Base-by-base conservation (phyloP, 1,140 invertebrate species). In the Caenorhabditis brenneri region DNA sequence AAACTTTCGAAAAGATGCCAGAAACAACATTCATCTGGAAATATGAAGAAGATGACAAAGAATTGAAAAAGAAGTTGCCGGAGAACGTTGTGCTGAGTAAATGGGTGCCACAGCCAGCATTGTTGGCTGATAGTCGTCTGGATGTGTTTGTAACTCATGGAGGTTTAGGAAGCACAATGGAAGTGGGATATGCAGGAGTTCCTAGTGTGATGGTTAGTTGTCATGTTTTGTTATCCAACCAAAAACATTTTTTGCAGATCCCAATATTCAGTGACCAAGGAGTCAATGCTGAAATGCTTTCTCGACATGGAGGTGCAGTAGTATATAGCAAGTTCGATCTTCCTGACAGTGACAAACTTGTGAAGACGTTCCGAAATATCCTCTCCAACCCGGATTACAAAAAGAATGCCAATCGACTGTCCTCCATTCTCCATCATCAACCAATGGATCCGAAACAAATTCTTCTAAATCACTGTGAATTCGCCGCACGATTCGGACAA, bases 221-320 rank as follows among this genome's bases (percentile, higher is more conserved):
- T 2, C 6, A 19, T 27, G 2, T 19, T 65, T 33, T 7, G 33
- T 3, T 19, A 33, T 33, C 7, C 3, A n/a, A n/a, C n/a, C n/a
- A 36, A 33, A 33, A 12, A 1, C 19, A 1, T 15, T 33, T 65
- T 46, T 74, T 74, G 42, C 36, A 74, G 65, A 65, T 81, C 60
- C 88, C 88, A 15, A 55, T 88, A n/a, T 88, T 87, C 79, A 85
- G 49, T 22, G 88, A 88, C 9, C 88, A 88, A 39, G 55, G 39
- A 7, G 42, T 65, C 22, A 88, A 88, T 51, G 74, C 80, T 1
- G 42, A 83, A 19, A 84, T 82, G 46, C 48, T 84, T 27, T 74
- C 65, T 65, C 39, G 69, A 6, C 81, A 86, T 55, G 86, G 88
- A 10, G 79, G 27, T 9, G 78, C 84, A 16, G 31, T 86, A 5